These are phyloP conservation scores for Hipposideros larvatus DNA, from an alignment of 2,797 vertebrate species.

Conservation along the genomic window DNA sequence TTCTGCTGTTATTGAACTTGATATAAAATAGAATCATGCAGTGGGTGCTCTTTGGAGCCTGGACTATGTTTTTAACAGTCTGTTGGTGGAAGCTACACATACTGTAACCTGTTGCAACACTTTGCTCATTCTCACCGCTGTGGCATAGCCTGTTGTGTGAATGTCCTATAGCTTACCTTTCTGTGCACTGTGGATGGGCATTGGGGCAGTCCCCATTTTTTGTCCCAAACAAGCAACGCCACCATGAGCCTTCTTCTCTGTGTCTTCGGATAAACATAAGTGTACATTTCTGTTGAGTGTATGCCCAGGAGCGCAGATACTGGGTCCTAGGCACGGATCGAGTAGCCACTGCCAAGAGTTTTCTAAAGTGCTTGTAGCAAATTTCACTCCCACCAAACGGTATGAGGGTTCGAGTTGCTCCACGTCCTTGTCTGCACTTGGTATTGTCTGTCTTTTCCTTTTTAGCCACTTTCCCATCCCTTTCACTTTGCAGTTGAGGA, in stretches of 20 bases:
- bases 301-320: neutral
- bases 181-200: fast-evolving
- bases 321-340: fast-evolving
- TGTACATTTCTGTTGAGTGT: neutral
- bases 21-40: fast-evolving
- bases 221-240: neutral
- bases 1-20: neutral
- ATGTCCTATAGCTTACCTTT: neutral
- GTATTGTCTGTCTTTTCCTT: neutral
- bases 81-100: fast-evolving
- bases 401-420: fast-evolving
- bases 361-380: fast-evolving
- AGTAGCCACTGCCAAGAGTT: fast-evolving
- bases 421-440: neutral
- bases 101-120: neutral
- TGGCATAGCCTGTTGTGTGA: fast-evolving
- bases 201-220: neutral
- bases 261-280: neutral
- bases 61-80: fast-evolving
- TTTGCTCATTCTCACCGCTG: too few relatives aligned
- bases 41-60: fast-evolving
- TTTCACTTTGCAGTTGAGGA: neutral
- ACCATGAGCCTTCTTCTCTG: too few relatives aligned
- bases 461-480: neutral
- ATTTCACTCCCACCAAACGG: neutral